phyloP scores from a whole-genome alignment of 2,113 vertebrate genomes.

The Hemiprocne comata region DNA sequence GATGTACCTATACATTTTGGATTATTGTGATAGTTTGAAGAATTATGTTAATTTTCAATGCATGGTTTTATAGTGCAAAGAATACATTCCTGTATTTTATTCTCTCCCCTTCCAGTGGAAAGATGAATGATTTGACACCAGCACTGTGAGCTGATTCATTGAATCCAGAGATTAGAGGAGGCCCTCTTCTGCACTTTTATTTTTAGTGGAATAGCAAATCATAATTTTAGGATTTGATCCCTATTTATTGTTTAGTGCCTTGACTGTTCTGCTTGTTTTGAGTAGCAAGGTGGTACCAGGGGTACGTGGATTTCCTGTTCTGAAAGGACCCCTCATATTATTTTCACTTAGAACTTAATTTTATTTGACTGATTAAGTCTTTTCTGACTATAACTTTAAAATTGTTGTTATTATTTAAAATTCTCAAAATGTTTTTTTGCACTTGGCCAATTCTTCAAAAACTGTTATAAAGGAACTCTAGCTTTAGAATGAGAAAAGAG shows the following conservation, averaged over 20 bases:
- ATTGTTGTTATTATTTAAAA: background rate
- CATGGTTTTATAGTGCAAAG: background rate
- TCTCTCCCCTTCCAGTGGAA: background rate
- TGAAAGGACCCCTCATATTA: background rate
- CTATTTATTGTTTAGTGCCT: background rate
- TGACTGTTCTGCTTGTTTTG: background rate
- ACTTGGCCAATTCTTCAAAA: background rate
- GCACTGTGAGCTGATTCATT: background rate
- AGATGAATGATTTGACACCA: background rate
- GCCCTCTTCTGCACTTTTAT: background rate
- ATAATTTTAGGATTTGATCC: background rate
- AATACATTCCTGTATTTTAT: background rate
- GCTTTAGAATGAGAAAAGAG: background rate
- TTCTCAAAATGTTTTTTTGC: background rate
- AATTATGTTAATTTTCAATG: background rate
- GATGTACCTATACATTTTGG: background rate
- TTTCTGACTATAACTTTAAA: background rate
- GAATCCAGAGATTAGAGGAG: background rate
- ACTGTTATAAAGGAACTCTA: background rate
- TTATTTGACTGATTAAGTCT: background rate
- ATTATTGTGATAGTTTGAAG: background rate
- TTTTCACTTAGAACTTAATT: background rate
- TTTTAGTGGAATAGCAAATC: background rate
- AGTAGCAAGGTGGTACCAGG: background rate
- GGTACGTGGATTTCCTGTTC: background rate